These are phyloP conservation scores for Ardeotis arabs DNA, from an alignment of 2,113 vertebrate species.

Conservation along the genomic window DNA sequence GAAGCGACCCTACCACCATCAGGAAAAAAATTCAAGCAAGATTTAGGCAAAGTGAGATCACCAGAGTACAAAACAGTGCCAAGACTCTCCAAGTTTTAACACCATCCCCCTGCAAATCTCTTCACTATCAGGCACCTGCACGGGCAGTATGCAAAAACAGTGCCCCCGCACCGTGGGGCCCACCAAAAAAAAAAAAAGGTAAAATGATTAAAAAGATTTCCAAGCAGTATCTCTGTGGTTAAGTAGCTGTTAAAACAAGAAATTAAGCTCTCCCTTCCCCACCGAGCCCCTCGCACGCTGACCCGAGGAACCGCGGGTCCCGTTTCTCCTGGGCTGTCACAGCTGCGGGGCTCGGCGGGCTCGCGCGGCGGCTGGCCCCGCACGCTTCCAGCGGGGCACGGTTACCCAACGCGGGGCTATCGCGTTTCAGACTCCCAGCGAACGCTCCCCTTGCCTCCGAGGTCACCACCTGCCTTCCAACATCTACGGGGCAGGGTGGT, in stretches of 20 bases:
- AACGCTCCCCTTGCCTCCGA: fast-evolving
- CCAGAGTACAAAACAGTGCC: neutral
- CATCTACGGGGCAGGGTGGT: neutral
- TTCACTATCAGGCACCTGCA: neutral
- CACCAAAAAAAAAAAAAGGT: neutral
- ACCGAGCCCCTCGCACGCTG: fast-evolving
- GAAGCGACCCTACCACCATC: neutral
- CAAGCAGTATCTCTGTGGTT: fast-evolving
- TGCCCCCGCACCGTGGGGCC: neutral
- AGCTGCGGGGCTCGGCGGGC: neutral
- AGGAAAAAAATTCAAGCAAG: neutral
- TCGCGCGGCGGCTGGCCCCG: neutral
- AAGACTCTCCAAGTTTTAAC: neutral
- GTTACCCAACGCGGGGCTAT: neutral
- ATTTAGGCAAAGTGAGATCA: neutral
- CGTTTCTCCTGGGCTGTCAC: fast-evolving
- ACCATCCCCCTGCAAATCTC: neutral
- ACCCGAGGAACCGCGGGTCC: fast-evolving
- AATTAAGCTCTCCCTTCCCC: neutral
- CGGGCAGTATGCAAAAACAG: fast-evolving
- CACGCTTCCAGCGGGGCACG: neutral
- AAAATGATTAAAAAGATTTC: neutral
- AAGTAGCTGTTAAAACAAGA: neutral
- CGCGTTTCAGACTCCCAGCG: neutral
- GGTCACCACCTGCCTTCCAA: neutral